Evolutionary conservation across 2,113 vertebrate genomes (phyloP).

Genomic region (Sclerurus mexicanus): DNA sequence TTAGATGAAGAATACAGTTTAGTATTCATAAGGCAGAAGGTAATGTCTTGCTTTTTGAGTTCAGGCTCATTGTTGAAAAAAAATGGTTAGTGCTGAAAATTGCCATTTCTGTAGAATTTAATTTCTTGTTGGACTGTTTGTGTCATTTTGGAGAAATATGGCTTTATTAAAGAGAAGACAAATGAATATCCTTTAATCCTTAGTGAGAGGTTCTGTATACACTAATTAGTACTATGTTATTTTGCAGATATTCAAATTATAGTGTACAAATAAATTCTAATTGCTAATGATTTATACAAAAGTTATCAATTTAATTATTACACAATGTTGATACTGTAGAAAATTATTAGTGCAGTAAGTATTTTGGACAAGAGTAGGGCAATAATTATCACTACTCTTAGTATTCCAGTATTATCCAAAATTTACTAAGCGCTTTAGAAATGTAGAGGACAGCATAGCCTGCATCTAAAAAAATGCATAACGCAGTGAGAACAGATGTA

Average conservation of each 20-base stretch:
- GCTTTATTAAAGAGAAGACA: constrained; percentile 1
- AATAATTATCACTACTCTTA: not conserved
- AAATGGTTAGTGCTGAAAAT: not conserved
- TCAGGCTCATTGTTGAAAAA: not conserved
- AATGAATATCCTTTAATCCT: not conserved
- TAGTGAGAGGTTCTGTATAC: not conserved
- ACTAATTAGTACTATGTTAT: not conserved
- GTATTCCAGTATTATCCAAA: not conserved
- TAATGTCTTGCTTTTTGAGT: not conserved
- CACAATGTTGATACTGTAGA: constrained; percentile 5
- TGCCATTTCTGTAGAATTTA: not conserved
- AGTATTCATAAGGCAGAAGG: not conserved
- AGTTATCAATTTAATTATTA: constrained; percentile 28
- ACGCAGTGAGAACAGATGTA: not conserved
- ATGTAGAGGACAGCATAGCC: not conserved
- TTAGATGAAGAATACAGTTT: not conserved
- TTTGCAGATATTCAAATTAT: constrained; percentile 29
- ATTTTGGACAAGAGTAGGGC: constrained; percentile 6
- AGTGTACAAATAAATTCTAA: constrained; percentile 46
- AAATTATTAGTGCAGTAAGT: constrained; percentile 9
- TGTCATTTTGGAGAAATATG: not conserved
- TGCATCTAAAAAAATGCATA: not conserved
- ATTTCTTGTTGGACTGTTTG: constrained; percentile 2
- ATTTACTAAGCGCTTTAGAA: not conserved
- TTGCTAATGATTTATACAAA: constrained; percentile 48